A percentile compares a stretch with the other conserved stretches of the same genome.
These are phyloP conservation scores for Argya squamiceps DNA, from an alignment of 2,797 vertebrate species.

Conservation along the genomic window DNA sequence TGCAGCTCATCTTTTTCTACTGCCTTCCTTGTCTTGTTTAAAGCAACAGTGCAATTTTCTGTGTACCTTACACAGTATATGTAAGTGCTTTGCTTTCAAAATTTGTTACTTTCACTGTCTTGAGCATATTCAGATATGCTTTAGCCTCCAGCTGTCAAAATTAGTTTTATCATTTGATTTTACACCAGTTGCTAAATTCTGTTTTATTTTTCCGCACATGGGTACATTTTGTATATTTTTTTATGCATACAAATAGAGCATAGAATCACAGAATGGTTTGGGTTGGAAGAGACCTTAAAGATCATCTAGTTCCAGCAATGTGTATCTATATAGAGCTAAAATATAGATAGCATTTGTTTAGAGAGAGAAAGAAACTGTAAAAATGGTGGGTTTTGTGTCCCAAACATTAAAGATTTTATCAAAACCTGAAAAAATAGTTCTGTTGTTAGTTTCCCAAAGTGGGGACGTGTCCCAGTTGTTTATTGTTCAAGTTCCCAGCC, in stretches of 20 bases:
- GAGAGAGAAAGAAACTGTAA: background rate
- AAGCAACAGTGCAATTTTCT: background rate
- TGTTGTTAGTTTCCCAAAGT: background rate
- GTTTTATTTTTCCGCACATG: background rate
- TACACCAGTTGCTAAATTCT: background rate
- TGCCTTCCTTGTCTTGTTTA: background rate
- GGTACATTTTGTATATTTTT: background rate
- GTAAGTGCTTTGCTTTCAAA: background rate
- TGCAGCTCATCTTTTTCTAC: background rate
- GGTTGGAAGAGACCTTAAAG: background rate
- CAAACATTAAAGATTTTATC: background rate
- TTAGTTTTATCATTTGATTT: background rate
- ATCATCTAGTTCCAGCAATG: background rate
- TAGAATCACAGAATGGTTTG: background rate
- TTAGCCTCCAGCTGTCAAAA: background rate
- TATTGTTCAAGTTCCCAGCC: constrained; percentile 33
- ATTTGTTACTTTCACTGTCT: background rate
- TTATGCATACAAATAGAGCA: background rate
- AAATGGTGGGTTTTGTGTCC: background rate
- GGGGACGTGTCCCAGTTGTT: constrained; percentile 15
- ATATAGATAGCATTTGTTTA: background rate
- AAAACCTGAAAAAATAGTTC: background rate
- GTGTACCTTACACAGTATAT: background rate
- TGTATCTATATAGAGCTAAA: background rate
- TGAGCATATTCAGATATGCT: background rate